A percentile compares a stretch with the other conserved stretches of the same genome.
phyloP scores from a whole-genome alignment of 2,888 invertebrate genomes.

The Leuctra nigra region DNA sequence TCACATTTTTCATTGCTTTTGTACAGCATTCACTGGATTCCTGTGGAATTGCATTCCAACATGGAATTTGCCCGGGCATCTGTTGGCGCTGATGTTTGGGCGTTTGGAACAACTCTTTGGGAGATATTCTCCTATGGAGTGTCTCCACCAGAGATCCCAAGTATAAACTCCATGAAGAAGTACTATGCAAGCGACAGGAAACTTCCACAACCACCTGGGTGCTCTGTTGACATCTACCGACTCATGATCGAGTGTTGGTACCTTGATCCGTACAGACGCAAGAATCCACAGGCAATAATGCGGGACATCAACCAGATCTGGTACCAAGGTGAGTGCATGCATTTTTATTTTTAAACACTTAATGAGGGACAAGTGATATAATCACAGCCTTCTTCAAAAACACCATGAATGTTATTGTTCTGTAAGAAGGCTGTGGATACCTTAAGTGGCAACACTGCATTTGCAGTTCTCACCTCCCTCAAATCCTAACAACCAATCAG shows the following conservation, averaged over 20 bases:
- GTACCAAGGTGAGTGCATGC: constrained; percentile 51
- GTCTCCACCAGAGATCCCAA: constrained; percentile 37
- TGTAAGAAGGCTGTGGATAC: too few relatives aligned
- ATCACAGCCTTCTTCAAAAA: too few relatives aligned
- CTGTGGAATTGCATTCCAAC: constrained; percentile 71
- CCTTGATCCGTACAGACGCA: constrained; percentile 58
- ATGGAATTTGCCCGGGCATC: constrained; percentile 59
- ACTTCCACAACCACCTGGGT: constrained; percentile 57
- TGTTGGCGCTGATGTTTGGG: constrained; percentile 79
- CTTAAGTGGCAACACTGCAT: too few relatives aligned
- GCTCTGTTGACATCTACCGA: constrained; percentile 66
- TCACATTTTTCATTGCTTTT: background rate
- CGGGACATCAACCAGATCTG: constrained; percentile 75
- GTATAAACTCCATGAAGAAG: constrained; percentile 40
- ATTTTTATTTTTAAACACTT: too few relatives aligned
- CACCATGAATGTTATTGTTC: too few relatives aligned
- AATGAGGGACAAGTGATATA: too few relatives aligned
- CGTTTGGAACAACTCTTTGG: constrained; percentile 87
- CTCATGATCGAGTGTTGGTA: constrained; percentile 80
- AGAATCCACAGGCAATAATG: constrained; percentile 79
- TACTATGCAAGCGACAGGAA: constrained; percentile 62
- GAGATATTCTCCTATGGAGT: constrained; percentile 80
- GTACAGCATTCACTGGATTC: constrained; percentile 80
- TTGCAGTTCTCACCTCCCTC: too few relatives aligned
- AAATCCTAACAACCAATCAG: too few relatives aligned